Base-by-base conservation (phyloP, 2,888 invertebrate genomes). In the Cephus pulcher region DNA sequence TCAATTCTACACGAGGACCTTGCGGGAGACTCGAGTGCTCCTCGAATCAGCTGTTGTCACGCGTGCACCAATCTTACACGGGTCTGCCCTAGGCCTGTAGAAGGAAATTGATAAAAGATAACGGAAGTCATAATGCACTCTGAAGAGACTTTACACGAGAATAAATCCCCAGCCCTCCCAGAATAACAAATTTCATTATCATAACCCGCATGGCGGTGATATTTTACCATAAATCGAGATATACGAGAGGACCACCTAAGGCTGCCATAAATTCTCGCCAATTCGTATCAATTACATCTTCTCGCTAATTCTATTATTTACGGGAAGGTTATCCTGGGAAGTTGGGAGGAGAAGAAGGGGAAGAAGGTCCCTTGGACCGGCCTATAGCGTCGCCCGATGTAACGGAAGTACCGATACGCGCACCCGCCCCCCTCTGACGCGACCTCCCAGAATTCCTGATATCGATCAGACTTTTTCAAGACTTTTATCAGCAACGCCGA, bases 241-340 rank as follows among this genome's bases (percentile, higher is more conserved):
- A 77, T 77, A 77, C 35, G 77, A 77, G 34, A 71, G 74, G 84
- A 82, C 84, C 85, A 84, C 86, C 86, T 82, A 84, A 79, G 78
- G 81, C 74, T 33, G n/a, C 73, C 82, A 83, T 86, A 87, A 88
- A 87, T 88, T 86, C 82, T 80, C 37, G 78, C 82, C 85, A 87
- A 87, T 88, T 88, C 86, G 85, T 85, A 87, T 85, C 87, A 88
- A 88, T 88, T 88, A 84, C 83, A 79, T 81, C 80, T 78, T 34
- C 74, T 34, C 74, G 15, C 74, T 76, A 76, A 78, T 78, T 76
- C 80, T 83, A 87, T 87, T 84, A 86, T 86, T 86, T 73, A 78
- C 40, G 74, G 74, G 74, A 56, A 23, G 56, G 56, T 56, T 23
- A 56, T 56, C 56, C 56, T 40, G 40, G 40, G 4, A 40, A 40